phyloP scores from a whole-genome alignment of 2,797 vertebrate species.

The Aplochiton taeniatus region DNA sequence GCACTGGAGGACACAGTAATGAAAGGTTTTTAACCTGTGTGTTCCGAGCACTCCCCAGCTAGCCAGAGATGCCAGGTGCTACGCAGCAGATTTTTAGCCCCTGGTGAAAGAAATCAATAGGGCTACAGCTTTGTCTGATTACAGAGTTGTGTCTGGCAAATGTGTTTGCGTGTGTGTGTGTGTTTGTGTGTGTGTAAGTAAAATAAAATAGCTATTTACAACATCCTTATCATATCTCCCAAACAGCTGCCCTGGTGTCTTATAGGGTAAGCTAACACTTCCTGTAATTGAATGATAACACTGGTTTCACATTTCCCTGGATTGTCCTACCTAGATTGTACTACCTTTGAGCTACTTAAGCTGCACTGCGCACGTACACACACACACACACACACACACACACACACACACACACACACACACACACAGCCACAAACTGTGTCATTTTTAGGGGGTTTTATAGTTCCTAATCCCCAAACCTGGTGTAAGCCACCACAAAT shows the following conservation, averaged over 20 bases:
- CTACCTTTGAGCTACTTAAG: no score
- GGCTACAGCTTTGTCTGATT: constrained; percentile 70
- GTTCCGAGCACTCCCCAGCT: constrained; percentile 43
- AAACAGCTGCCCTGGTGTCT: no score
- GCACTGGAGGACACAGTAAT: constrained; percentile 65
- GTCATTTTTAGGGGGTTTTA: constrained; percentile 33
- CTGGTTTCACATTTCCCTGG: no score
- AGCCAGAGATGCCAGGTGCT: constrained; percentile 59
- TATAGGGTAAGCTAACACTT: no score
- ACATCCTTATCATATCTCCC: no score
- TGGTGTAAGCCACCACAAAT: constrained; percentile 53
- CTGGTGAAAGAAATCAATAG: constrained; percentile 57
- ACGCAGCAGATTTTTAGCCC: constrained; percentile 61
- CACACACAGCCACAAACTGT: constrained; percentile 34
- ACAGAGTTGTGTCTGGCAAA: constrained; percentile 37
- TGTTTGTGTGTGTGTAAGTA: not conserved
- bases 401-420: constrained; percentile 14
- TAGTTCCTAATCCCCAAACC: constrained; percentile 38
- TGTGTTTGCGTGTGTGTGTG: constrained; percentile 8
- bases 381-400: no score
- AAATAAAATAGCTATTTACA: no score
- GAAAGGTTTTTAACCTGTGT: constrained; percentile 71
- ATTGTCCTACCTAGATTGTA: no score
- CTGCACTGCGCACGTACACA: no score
- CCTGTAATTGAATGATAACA: no score